Percentiles rank a stretch among this genome's conserved stretches.
phyloP scores from a whole-genome alignment of 2,113 vertebrate species.

The Hucho hucho region DNA sequence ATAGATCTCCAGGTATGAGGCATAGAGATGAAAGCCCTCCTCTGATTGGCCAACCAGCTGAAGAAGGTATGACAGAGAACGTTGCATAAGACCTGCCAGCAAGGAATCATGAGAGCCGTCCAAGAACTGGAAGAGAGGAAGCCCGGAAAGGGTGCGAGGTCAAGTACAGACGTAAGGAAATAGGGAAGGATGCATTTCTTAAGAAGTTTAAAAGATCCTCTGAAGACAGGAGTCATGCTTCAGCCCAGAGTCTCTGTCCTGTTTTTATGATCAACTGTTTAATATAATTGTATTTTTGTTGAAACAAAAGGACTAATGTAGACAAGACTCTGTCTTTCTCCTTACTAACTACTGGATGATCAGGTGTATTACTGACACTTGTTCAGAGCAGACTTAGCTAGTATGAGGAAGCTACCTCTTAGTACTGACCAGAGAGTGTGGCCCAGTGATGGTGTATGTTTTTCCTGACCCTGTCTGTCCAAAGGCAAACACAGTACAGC shows the following conservation, averaged over 20 bases:
- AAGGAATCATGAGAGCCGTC: constrained; percentile 3
- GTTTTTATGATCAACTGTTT: neutral
- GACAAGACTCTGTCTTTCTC: too few species aligned
- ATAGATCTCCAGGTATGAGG: constrained; percentile 79
- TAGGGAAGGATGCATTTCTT: neutral
- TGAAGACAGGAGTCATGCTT: neutral
- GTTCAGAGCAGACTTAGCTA: neutral
- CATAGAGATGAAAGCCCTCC: constrained; percentile 58
- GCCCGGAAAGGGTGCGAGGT: neutral
- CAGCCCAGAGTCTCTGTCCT: neutral
- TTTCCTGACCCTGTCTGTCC: constrained; percentile 78
- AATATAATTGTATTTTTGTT: too few species aligned
- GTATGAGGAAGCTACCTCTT: neutral
- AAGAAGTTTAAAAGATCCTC: neutral
- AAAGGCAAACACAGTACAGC: constrained; percentile 77
- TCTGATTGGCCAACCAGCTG: constrained; percentile 52
- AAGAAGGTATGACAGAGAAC: constrained; percentile 71
- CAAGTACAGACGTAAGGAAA: neutral
- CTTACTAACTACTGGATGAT: neutral
- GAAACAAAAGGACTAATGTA: too few species aligned
- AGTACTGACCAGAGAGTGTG: constrained; percentile 64
- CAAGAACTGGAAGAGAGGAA: constrained; percentile 4
- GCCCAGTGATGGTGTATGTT: constrained; percentile 76
- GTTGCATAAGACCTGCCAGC: constrained; percentile 70
- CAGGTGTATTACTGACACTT: neutral